phyloP scores from a whole-genome alignment of 2,797 vertebrate species.

The Microctenopoma lineatum region DNA sequence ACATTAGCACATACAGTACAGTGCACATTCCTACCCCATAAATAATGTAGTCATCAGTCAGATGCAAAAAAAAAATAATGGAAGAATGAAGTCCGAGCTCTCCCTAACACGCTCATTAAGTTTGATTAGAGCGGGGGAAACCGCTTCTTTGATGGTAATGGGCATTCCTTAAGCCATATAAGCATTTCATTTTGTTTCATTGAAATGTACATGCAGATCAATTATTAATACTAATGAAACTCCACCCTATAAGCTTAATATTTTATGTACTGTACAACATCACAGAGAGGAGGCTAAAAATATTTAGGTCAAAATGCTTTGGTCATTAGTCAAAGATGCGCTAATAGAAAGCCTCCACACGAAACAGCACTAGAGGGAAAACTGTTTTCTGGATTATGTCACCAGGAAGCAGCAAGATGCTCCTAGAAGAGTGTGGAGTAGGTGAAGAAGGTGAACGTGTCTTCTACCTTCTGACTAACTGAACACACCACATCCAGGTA shows the following conservation, averaged over 20 bases:
- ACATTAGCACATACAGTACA: slow-evolving; percentile 23
- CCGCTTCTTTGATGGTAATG: slow-evolving; percentile 13
- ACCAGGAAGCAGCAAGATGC: neutral
- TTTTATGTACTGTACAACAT: neutral
- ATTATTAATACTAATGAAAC: slow-evolving; percentile 32
- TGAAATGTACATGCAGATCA: slow-evolving; percentile 24
- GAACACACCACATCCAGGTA: too few relatives aligned
- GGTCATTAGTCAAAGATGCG: neutral
- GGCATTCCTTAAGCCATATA: slow-evolving; percentile 5
- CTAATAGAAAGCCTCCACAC: neutral
- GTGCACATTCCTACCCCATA: slow-evolving; percentile 34
- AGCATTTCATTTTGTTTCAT: neutral
- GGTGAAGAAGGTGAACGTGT: too few relatives aligned
- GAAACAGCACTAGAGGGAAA: neutral
- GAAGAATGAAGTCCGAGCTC: neutral
- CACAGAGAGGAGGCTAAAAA: neutral
- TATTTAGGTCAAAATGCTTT: neutral
- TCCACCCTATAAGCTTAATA: neutral
- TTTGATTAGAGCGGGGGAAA: neutral
- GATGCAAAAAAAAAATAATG: slow-evolving; percentile 2
- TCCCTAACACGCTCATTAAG: slow-evolving; percentile 9
- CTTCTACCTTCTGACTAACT: too few relatives aligned
- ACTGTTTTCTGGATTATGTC: neutral
- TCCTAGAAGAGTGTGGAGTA: too few relatives aligned
- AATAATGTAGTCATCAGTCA: slow-evolving; percentile 63